Base-by-base conservation (phyloP, 2,797 vertebrate genomes). In the Adrianichthys oophorus region DNA sequence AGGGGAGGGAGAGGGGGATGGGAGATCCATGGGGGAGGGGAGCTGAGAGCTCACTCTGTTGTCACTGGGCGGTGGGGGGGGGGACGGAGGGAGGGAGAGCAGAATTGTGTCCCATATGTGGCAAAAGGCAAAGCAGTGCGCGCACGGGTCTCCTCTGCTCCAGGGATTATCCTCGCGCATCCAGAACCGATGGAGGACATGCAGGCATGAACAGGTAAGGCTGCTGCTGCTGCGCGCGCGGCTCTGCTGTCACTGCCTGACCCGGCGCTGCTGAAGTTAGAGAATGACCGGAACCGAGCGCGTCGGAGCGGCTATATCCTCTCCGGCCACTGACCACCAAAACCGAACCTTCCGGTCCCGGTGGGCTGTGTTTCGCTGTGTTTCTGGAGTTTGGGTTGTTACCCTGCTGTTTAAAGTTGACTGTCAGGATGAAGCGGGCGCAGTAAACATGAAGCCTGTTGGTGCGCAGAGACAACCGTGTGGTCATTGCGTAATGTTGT, bases 141-240 rank as follows among this genome's bases (percentile, higher is more conserved):
- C 83, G 86, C 73, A 78, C 79, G 13, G 73, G 76, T 85, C 83
- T 78, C 68, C 40, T 89, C 82, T 72, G 85, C 83, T 87, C 82
- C 82, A 68, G 80, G 92, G 89, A 92, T 91, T 93, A 93, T 88
- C 73, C 52, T 57, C 77, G 78, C 67, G 74, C 74, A 84, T 80
- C 87, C 79, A 74, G 83, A 86, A 85, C 86, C 83, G 86, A 88
- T 84, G 81, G 80, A 85, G 77, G 82, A 89, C 85, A 81, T 78
- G 85, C 89, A 89, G 90, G 85, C 86, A 91, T 92, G 91, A 93
- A 78, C 72, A 90, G 92, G 92, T 93, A 88, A 92, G 90, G 46
- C 68, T 48, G 42, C 63, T 61, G 70, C 72, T 70, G 61, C 68
- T 79, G 55, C 68, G 26, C 76, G 62, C 78, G 75, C 76, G 70